Evolutionary conservation across 2,113 vertebrate species (phyloP), one percentile per base, ranked within the genome.

Genomic region (Sinocyclocheilus rhinocerous): DNA sequence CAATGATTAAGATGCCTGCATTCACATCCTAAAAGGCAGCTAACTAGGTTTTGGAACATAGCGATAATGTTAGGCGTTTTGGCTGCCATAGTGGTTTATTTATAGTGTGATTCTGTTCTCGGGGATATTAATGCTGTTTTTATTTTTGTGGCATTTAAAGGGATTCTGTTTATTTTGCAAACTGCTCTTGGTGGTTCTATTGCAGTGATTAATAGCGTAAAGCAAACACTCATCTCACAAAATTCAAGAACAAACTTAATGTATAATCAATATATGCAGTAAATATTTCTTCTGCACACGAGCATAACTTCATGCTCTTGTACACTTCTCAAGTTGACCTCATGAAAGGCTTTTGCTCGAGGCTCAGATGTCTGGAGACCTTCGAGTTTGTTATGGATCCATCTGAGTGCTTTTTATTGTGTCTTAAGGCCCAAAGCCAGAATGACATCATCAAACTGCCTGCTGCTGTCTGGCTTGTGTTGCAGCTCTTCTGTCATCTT

Each of bases 171-270:
- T 76, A 76, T 76, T 52, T 76, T 12, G 45, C 73, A 18, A 18
- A 52, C 29, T 76, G 73, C 26, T 76, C 72, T 45, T 10, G 42
- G 39, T n/a, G 42, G 72, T 75, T 75, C 45, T 76, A 8, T 76
- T 52, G n/a, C n/a, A 52, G 73, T 76, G 73, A 52, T 52, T 76
- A 52, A 76, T 76, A 76, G 73, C 73, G 52, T 16, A 24, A 50
- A 52, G 73, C 45, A 76, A 26, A 18, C 45, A 18, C 42, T 16
- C 73, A 76, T 50, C 45, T 45, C 4, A 15, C n/a, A 52, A 26
- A 76, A 76, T 52, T 76, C 42, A 76, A 50, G 42, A 52, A 52
- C 13, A 26, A 29, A 18, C 45, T 10, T 76, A 52, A 26, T 50
- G 45, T 76, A 52, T 50, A 76, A 75, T 75, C 72, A 75, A 48